phyloP scores from a whole-genome alignment of 2,797 vertebrate species.

The Acestrorhynchus altus region DNA sequence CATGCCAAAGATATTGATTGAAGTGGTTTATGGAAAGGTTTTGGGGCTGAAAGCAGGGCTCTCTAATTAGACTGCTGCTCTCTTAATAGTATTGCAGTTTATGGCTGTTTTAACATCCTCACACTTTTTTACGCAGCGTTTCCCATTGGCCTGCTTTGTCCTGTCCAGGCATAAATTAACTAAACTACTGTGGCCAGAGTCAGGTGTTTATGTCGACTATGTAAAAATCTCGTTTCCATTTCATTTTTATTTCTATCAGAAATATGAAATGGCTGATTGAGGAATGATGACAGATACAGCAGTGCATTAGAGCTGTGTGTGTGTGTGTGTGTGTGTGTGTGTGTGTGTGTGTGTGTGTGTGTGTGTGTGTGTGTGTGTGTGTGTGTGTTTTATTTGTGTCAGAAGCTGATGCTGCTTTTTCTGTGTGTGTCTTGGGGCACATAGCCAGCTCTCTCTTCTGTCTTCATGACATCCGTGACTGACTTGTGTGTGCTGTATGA shows the following conservation, averaged over 20 bases:
- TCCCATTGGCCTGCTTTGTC: not conserved
- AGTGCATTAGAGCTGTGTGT: constrained; percentile 15
- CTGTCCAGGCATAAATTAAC: not conserved
- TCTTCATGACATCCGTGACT: constrained; percentile 5
- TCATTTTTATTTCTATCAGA: constrained; percentile 25
- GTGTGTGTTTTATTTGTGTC: constrained; percentile 7
- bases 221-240: constrained; percentile 21
- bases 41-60: constrained; percentile 1
- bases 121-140: not conserved
- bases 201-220: not conserved
- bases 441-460: constrained; percentile 20
- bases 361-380: not conserved
- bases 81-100: not conserved
- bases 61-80: not conserved
- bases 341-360: not conserved
- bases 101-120: not conserved
- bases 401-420: constrained; percentile 13
- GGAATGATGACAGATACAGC: constrained; percentile 19
- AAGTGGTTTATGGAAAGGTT: constrained; percentile 5
- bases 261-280: not conserved
- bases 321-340: not conserved
- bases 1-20: constrained; percentile 10
- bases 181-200: not conserved
- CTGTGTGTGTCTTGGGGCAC: not conserved
- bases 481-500: constrained; percentile 30